A percentile compares a stretch with the other conserved stretches of the same genome.
phyloP scores from a whole-genome alignment of 35 echinoderm and acorn worm genomes.

The Ophioderma brevispina region DNA sequence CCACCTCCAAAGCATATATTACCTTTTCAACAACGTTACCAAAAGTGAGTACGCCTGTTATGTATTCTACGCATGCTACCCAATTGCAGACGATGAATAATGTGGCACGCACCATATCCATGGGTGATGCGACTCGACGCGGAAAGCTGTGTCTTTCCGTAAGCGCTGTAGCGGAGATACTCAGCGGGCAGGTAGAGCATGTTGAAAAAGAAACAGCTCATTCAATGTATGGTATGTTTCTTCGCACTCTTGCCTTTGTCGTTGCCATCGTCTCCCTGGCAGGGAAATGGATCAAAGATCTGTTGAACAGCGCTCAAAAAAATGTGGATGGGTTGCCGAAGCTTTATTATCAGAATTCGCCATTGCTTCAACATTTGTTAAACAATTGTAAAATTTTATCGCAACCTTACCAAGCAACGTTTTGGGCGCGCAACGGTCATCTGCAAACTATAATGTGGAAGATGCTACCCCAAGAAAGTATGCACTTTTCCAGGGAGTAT shows the following conservation, averaged over 20 bases:
- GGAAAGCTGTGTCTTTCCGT: not conserved
- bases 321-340: conserved; percentile 11
- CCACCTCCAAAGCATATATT: too few species aligned
- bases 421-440: conserved; percentile 38
- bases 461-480: conserved; percentile 19
- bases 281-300: conserved; percentile 10
- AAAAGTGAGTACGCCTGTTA: too few species aligned
- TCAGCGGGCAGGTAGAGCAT: not conserved
- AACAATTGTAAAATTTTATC: conserved; percentile 17
- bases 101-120: not conserved
- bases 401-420: conserved; percentile 27
- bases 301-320: conserved; percentile 16
- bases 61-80: too few species aligned
- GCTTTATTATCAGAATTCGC: conserved; percentile 17
- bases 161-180: not conserved
- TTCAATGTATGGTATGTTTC: conserved; percentile 20
- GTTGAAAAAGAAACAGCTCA: not conserved
- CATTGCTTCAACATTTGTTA: conserved; percentile 31
- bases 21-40: too few species aligned
- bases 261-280: conserved; percentile 25
- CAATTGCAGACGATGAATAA: not conserved
- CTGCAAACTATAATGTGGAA: conserved; percentile 28
- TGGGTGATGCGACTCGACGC: not conserved
- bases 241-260: conserved; percentile 16
- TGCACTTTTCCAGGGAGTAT: conserved; percentile 51